phyloP scores from a whole-genome alignment of 2,797 vertebrate genomes.

The Ctenopoma kingsleyae region DNA sequence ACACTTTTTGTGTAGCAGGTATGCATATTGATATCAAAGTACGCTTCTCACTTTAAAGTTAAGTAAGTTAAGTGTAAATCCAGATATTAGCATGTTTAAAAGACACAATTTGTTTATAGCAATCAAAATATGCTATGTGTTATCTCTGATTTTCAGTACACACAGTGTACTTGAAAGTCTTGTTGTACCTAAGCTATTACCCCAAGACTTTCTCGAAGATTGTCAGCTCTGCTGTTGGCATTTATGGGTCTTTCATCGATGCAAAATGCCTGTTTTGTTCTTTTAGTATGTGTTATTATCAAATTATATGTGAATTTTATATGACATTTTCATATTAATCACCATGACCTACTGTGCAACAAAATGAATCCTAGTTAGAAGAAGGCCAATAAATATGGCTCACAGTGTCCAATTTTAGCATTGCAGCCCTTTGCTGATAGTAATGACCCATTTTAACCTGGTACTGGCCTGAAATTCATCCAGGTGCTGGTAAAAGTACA shows the following conservation, averaged over 20 bases:
- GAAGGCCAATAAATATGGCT: conserved; percentile 23
- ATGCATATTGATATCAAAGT: too few species aligned
- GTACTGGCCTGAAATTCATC: conserved; percentile 29
- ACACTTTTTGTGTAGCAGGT: too few species aligned
- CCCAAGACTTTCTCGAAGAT: too few species aligned
- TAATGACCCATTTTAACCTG: conserved; percentile 50
- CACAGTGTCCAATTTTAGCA: conserved; percentile 44
- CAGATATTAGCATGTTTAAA: too few species aligned
- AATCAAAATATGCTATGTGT: too few species aligned
- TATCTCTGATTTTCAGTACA: too few species aligned
- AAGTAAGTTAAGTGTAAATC: too few species aligned
- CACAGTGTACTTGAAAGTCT: too few species aligned
- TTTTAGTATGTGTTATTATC: neutral
- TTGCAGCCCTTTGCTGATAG: conserved; percentile 19
- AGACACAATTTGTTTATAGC: too few species aligned
- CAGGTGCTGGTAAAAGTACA: conserved; percentile 18
- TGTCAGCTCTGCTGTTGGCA: neutral
- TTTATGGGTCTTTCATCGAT: neutral
- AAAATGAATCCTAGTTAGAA: neutral
- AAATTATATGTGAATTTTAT: neutral
- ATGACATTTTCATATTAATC: neutral
- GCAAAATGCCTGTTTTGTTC: neutral
- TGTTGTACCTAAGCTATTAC: too few species aligned
- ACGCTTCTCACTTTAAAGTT: too few species aligned
- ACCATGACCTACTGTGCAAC: neutral